Evolutionary conservation across 1,140 invertebrate genomes (phyloP), one percentile per base, ranked within the genome.

Genomic region (Venturia canescens): DNA sequence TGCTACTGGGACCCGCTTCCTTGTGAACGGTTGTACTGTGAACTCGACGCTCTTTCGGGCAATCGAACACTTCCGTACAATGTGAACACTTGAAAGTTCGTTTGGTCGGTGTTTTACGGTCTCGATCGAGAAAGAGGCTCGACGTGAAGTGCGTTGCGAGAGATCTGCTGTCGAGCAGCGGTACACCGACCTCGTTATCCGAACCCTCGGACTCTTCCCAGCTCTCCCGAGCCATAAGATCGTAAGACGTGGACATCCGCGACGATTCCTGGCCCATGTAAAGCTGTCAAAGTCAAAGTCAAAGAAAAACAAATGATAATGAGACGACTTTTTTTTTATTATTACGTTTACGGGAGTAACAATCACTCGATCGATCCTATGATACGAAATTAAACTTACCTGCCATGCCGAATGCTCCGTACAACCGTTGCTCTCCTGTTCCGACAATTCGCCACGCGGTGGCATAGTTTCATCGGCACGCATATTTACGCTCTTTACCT

Each of bases 381-480:
- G 50, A 53, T n/a, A 53, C 18, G 50, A 53, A 53, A 15, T 15
- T 6, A 44, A 79, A 78, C 90, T 90, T 89, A 90, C 93, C 92
- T 93, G 94, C 95, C 95, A 96, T 9, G 92, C 88, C 23, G 92
- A 93, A 53, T 89, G 92, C 81, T 92, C 95, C 82, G 94, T 94
- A 86, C 94, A 95, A 15, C 95, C 96, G 86, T 96, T 95, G 90
- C 96, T 97, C 82, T 97, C 96, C 88, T 96, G 96, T 34, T 95
- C 96, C 6, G 96, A 96, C 15, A 97, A 92, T 90, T 97, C 96
- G 9, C 96, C 96, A 82, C 95, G 93, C 0, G 96, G 94, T 44
- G 96, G 96, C 96, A 97, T 97, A 74, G 94, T 94, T 88, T 97
- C 96, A 86, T 97, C 96, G 0, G 96, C 94, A 83, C 95, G 94